phyloP scores from a whole-genome alignment of 2,888 invertebrate species.

The Lissocephala sabroskyi region DNA sequence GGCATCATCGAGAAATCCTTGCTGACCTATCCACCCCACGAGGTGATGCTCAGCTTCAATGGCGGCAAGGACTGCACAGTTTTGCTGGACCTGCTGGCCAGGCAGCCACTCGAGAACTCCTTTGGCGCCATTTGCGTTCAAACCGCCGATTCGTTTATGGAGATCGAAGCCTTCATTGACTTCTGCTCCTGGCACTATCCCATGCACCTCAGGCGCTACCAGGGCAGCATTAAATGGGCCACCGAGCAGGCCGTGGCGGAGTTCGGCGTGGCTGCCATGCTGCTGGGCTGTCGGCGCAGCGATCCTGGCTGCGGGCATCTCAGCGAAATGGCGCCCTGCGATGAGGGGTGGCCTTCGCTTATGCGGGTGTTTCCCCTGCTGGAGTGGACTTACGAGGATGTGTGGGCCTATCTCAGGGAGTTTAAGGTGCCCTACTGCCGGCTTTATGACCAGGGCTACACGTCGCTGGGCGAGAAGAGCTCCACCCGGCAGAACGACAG shows the following conservation, averaged over 20 bases:
- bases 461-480: constrained; percentile 85
- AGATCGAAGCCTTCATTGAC: constrained; percentile 32
- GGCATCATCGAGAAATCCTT: constrained; percentile 11
- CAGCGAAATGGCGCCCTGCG: constrained; percentile 82
- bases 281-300: constrained; percentile 91
- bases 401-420: constrained; percentile 89
- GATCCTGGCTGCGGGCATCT: constrained; percentile 85
- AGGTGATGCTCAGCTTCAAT: constrained; percentile 92
- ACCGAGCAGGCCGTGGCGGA: constrained; percentile 76
- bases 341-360: constrained; percentile 89
- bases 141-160: constrained; percentile 28
- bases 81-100: constrained; percentile 71
- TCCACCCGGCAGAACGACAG: constrained; percentile 86
- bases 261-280: constrained; percentile 80
- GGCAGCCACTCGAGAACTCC: not conserved
- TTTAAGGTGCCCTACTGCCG: constrained; percentile 89
- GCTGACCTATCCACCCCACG: constrained; percentile 70
- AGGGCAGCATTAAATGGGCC: constrained; percentile 81
- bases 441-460: constrained; percentile 91
- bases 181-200: constrained; percentile 74
- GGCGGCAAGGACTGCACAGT: constrained; percentile 99
- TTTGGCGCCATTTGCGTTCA: constrained; percentile 25
- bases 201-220: constrained; percentile 77
- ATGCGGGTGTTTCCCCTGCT: constrained; percentile 90
- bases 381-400: constrained; percentile 89